Base-by-base conservation (phyloP, 1,140 invertebrate species). In the Brachionus angularis region DNA sequence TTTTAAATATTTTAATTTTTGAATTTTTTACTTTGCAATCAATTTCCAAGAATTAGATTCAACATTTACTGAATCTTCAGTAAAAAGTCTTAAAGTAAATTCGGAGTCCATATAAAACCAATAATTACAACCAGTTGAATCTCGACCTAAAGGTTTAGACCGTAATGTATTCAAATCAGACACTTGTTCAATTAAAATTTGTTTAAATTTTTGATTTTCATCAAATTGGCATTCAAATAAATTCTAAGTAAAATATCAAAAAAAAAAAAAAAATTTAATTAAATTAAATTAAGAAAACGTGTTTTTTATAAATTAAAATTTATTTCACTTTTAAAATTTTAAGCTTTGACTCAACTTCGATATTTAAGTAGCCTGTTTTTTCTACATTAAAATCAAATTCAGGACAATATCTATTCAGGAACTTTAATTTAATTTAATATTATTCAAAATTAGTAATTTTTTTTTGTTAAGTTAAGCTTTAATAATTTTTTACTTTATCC, bases 181-280 rank as follows among this genome's bases (percentile, higher is more conserved):
- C 3, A 27, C 31, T 31, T 64, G 39, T 3, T 64, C 58, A 16
- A 8, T 18, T 8, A 64, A 23, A 7, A 47, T n/a, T 31, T 64
- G 39, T 42, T 64, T 64, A 46, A 64, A 64, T 7, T 46, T 64
- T 47, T 31, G 58, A 27, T 64, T 64, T 18, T 33, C 39, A 31
- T 64, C 58, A 64, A 64, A 64, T 31, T 64, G 58, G 16, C 58
- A 18, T 31, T 64, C 58, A 5, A 64, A 3, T 33, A 64, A 36
- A 47, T 64, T 64, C 58, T 64, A 31, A 46, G 14, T n/a, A n/a
- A n/a, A n/a, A n/a, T n/a, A n/a, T n/a, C n/a, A 3, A 39, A 12
- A 34, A 5, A n/a, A 23, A 61, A 21, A 44, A 18, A 23, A 23
- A 36, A 21, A 2, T 21, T 34, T 34, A 58, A 7, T 58, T 58